Evolutionary conservation across 2,113 vertebrate species (phyloP).

Genomic region (Malurus cyaneus): DNA sequence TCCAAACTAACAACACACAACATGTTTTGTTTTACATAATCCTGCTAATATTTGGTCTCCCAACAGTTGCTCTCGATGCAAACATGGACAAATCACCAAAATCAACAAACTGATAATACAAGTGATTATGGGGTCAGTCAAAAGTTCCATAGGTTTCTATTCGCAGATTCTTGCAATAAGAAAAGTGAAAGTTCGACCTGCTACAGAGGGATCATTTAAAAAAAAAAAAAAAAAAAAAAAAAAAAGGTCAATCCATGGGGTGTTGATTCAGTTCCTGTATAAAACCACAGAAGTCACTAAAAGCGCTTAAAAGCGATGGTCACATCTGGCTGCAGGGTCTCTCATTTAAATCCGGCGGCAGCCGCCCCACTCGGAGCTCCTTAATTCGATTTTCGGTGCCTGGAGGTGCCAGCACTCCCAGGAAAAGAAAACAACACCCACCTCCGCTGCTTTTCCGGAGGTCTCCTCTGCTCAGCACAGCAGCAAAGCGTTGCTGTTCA

Average conservation of each 20-base stretch:
- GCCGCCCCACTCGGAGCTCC: not conserved
- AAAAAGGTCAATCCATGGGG: fast-evolving
- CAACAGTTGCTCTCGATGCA: not conserved
- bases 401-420: fast-evolving
- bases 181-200: not conserved
- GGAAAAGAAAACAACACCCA: not conserved
- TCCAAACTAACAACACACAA: fast-evolving
- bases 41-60: not conserved
- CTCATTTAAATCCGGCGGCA: fast-evolving
- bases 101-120: not conserved
- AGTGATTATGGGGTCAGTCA: no score
- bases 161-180: not conserved
- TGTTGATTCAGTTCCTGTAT: fast-evolving
- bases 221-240: no score
- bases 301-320: fast-evolving
- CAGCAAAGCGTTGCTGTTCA: fast-evolving
- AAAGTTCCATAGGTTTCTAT: not conserved
- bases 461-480: not conserved
- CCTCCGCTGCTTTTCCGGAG: no score
- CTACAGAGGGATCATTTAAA: no score
- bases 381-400: fast-evolving
- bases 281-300: not conserved
- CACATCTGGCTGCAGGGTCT: not conserved
- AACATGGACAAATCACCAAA: not conserved
- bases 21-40: not conserved